Conservation (phyloP, 2,113 vertebrate species). For the Festucalex cinctus region DNA sequence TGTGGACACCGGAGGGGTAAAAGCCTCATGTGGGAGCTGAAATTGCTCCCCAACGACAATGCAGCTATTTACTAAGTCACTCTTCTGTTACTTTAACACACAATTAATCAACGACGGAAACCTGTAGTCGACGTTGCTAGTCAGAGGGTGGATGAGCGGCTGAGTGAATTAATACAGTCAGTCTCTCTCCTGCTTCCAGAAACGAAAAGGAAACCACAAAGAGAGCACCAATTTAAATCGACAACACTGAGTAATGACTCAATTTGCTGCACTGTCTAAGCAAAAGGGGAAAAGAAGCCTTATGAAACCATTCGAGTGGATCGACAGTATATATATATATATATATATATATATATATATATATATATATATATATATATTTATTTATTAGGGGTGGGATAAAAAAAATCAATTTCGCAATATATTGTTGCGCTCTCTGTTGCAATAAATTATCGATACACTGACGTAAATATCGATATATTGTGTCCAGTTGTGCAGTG, state of each 20-base stretch:
- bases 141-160: slow-evolving; percentile 61
- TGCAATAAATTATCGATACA: no score
- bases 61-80: slow-evolving; percentile 66
- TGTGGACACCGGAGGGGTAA: slow-evolving; percentile 20
- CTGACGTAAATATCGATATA: no score
- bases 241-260: slow-evolving; percentile 70
- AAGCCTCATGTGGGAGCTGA: slow-evolving; percentile 43
- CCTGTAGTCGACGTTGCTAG: slow-evolving; percentile 60
- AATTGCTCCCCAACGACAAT: slow-evolving; percentile 47
- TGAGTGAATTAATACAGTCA: slow-evolving; percentile 66
- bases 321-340: no score
- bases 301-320: slow-evolving; percentile 65
- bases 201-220: slow-evolving; percentile 66
- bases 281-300: slow-evolving; percentile 62
- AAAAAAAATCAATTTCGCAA: no score
- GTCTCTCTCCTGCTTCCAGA: slow-evolving; percentile 56
- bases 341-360: no score
- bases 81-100: slow-evolving; percentile 70
- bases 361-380: no score
- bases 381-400: no score
- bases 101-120: slow-evolving; percentile 73
- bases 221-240: slow-evolving; percentile 69
- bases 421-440: no score
- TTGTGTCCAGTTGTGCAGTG: no score
- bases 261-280: slow-evolving; percentile 67